Conservation (phyloP, 2,113 vertebrate species). For the Microcebus griseorufus region DNA sequence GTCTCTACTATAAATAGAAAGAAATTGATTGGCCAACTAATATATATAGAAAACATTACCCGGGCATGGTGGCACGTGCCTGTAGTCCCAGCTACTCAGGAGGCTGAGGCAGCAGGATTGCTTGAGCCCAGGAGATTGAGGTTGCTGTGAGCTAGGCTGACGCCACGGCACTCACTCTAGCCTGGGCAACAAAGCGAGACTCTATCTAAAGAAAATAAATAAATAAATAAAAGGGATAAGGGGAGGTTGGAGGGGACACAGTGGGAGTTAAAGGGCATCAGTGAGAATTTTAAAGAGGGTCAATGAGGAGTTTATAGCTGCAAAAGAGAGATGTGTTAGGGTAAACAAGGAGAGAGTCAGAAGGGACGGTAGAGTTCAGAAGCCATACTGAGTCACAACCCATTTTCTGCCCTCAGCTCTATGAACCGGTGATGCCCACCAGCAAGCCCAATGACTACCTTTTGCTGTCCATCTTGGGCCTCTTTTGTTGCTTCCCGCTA, state of each 20-base stretch:
- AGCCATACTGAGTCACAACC: background rate
- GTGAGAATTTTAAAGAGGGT: background rate
- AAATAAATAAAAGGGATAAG: background rate
- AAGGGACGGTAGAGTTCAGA: background rate
- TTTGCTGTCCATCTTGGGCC: background rate
- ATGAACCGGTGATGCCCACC: background rate
- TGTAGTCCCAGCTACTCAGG: too few relatives aligned
- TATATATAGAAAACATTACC: too few relatives aligned
- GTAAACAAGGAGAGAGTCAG: background rate
- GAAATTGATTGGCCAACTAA: too few relatives aligned
- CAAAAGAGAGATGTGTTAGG: background rate
- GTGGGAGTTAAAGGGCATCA: background rate
- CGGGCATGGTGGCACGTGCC: too few relatives aligned
- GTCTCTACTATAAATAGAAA: too few relatives aligned
- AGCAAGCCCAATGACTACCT: background rate
- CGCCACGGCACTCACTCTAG: too few relatives aligned
- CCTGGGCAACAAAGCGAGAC: too few relatives aligned
- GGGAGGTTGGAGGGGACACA: background rate
- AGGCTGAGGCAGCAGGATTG: too few relatives aligned
- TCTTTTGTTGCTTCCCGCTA: slow-evolving; percentile 21
- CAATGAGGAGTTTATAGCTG: background rate
- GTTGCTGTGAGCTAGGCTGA: too few relatives aligned
- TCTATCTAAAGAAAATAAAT: too few relatives aligned
- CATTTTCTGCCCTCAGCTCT: background rate
- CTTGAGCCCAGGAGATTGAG: too few relatives aligned